phyloP scores from a whole-genome alignment of 2,888 invertebrate species.

The Pheosia gnoma region DNA sequence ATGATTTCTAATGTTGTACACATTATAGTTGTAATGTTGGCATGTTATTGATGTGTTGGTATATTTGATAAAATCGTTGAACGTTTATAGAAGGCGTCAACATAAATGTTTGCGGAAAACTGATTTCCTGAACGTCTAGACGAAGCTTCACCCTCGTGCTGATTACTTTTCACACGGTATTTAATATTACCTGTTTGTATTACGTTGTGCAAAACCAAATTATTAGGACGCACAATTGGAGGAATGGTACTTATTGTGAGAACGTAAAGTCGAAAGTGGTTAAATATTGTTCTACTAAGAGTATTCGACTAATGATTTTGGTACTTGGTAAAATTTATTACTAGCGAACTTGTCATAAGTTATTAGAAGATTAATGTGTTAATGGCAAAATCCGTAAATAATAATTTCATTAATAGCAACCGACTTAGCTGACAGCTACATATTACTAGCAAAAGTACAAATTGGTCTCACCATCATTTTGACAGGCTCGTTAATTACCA shows the following conservation, averaged over 20 bases:
- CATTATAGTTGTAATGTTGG: no score
- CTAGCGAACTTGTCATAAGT: no score
- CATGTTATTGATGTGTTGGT: no score
- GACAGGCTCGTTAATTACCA: constrained; percentile 28
- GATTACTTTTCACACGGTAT: constrained; percentile 47
- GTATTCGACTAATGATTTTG: not conserved
- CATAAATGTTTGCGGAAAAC: constrained; percentile 56
- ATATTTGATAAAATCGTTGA: not conserved
- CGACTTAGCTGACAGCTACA: not conserved
- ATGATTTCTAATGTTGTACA: no score
- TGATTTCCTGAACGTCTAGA: constrained; percentile 79
- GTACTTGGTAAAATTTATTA: not conserved
- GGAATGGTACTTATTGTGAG: not conserved
- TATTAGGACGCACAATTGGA: not conserved
- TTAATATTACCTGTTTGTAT: constrained; percentile 10
- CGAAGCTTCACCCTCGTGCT: constrained; percentile 54
- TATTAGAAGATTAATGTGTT: not conserved
- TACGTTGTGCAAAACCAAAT: constrained; percentile 1
- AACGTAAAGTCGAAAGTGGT: not conserved
- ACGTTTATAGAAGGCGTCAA: constrained; percentile 39
- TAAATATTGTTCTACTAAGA: not conserved
- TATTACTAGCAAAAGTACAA: constrained; percentile 1
- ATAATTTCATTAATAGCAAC: constrained; percentile 2
- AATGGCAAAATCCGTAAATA: not conserved
- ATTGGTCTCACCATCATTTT: constrained; percentile 23